A percentile compares a stretch with the other conserved stretches of the same genome.
phyloP scores from a whole-genome alignment of 2,888 invertebrate genomes.

The Nephrotoma guestfalica region DNA sequence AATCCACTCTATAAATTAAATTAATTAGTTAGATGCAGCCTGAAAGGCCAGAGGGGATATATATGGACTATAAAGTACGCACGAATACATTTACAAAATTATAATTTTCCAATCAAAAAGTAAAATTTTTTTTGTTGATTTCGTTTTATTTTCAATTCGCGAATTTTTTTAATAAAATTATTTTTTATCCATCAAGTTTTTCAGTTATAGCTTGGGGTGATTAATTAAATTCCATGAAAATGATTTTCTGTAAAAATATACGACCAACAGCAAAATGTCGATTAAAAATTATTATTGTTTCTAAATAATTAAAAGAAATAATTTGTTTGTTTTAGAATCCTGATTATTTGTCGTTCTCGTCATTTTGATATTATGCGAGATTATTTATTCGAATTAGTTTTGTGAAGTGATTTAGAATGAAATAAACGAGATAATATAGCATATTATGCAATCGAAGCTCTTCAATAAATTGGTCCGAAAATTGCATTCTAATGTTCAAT shows the following conservation, averaged over 20 bases:
- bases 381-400: not conserved
- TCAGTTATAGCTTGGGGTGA: not conserved
- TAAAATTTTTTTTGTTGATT: not conserved
- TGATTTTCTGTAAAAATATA: not conserved
- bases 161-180: not conserved
- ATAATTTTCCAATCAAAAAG: not conserved
- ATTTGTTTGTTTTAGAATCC: not conserved
- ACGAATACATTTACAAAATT: not conserved
- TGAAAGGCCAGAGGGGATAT: not conserved
- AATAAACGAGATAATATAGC: not conserved
- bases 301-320: not conserved
- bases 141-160: not conserved
- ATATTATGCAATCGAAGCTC: not conserved
- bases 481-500: not conserved
- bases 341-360: not conserved
- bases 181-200: not conserved
- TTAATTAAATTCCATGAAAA: not conserved
- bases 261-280: not conserved
- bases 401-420: not conserved
- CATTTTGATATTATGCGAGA: not conserved
- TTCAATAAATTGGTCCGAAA: not conserved
- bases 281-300: not conserved
- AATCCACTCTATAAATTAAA: too few species aligned
- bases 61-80: not conserved
- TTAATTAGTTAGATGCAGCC: too few species aligned